Evolutionary conservation across 2,888 invertebrate species (phyloP).

Genomic region (Leptinotarsa peninsularis): DNA sequence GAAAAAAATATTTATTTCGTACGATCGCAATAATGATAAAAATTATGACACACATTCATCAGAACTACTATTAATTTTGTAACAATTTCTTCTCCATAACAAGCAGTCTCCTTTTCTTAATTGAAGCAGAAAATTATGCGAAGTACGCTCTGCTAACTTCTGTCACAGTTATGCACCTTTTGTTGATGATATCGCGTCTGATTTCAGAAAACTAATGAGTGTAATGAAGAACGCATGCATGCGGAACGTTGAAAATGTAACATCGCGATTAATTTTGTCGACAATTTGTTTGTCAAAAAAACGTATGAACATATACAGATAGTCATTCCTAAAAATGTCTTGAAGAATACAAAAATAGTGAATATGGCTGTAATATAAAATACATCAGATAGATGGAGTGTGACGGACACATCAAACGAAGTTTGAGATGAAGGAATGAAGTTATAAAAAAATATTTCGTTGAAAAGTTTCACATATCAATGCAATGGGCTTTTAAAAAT

Average conservation of each 20-base stretch:
- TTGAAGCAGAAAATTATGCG: constrained; percentile 6
- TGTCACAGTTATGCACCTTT: constrained; percentile 16
- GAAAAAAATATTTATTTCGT: not conserved
- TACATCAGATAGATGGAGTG: no score
- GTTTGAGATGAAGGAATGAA: no score
- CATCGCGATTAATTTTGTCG: not conserved
- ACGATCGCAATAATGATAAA: not conserved
- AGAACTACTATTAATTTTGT: not conserved
- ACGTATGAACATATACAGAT: not conserved
- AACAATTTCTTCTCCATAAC: not conserved
- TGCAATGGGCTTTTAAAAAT: no score
- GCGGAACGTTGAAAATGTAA: not conserved
- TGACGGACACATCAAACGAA: no score
- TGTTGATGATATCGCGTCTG: not conserved
- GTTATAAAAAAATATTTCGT: no score
- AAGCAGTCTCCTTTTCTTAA: not conserved
- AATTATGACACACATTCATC: not conserved
- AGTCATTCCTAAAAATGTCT: not conserved
- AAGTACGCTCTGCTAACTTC: constrained; percentile 9
- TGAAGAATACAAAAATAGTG: no score
- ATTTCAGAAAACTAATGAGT: not conserved
- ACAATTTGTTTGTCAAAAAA: not conserved
- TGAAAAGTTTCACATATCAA: no score
- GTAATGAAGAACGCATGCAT: not conserved
- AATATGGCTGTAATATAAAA: no score